A percentile compares a stretch with the other conserved stretches of the same genome.
These are phyloP conservation scores for Sigmodon hispidus DNA, from an alignment of 2,113 vertebrate species.

Conservation along the genomic window DNA sequence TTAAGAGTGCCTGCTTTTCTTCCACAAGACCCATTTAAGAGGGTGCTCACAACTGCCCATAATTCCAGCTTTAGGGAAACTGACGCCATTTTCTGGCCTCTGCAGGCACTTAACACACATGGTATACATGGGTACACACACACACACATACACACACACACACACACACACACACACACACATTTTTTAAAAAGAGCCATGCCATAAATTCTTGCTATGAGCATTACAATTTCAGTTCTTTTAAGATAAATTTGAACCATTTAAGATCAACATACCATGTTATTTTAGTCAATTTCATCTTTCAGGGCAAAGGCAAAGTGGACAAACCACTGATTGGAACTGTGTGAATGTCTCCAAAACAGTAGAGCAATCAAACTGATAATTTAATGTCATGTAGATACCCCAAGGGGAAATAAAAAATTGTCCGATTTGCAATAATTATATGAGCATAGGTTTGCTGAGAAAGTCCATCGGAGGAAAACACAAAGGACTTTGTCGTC, in stretches of 20 bases:
- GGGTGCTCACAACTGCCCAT: background rate
- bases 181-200: background rate
- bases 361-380: background rate
- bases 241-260: slow-evolving; percentile 8
- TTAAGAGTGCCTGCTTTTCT: background rate
- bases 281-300: slow-evolving; percentile 65
- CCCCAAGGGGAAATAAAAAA: background rate
- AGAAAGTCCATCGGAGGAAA: background rate
- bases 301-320: slow-evolving; percentile 30
- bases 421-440: background rate
- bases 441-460: background rate
- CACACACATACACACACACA: background rate
- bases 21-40: background rate
- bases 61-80: background rate
- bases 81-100: background rate
- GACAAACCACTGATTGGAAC: slow-evolving; percentile 30
- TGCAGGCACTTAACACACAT: background rate
- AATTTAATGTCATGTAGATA: background rate
- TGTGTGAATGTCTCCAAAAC: background rate
- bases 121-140: background rate
- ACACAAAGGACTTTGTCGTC: background rate
- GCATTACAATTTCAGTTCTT: slow-evolving; percentile 20
- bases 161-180: background rate
- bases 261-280: background rate
- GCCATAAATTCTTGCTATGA: background rate